phyloP scores from a whole-genome alignment of 2,113 vertebrate species.

The Platysteira castanea region DNA sequence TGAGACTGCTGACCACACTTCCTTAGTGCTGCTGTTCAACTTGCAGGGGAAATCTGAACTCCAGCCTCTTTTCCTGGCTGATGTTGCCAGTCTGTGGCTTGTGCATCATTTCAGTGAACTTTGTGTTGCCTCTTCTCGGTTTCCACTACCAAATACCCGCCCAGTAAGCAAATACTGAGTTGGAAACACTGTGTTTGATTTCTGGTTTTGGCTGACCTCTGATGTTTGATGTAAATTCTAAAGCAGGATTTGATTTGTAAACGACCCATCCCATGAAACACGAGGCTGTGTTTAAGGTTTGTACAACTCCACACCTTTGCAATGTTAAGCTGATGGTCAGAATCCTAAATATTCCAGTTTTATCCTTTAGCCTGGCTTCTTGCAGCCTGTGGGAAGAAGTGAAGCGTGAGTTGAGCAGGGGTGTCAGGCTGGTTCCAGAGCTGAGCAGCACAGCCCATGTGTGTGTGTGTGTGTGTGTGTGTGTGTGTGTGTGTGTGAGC shows the following conservation, averaged over 20 bases:
- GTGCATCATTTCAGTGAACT: background rate
- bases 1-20: background rate
- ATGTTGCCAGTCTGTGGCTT: background rate
- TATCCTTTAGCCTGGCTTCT: background rate
- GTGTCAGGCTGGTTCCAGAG: background rate
- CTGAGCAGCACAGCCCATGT: accelerated
- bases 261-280: background rate
- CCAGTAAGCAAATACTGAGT: background rate
- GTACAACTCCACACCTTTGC: background rate
- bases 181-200: background rate
- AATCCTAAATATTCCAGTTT: background rate
- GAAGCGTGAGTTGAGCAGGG: accelerated
- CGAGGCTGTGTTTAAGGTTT: accelerated
- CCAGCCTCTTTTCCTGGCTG: background rate
- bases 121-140: background rate
- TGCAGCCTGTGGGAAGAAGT: background rate
- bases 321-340: background rate
- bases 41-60: background rate
- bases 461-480: too few species aligned
- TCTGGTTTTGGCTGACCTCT: background rate
- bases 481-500: background rate
- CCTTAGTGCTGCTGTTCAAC: background rate
- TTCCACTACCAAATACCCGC: background rate
- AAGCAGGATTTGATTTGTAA: background rate
- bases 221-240: background rate